Evolutionary conservation across 1,140 invertebrate genomes (phyloP), one percentile per base, ranked within the genome.

Genomic region (Cyrtorhinus lividipennis): DNA sequence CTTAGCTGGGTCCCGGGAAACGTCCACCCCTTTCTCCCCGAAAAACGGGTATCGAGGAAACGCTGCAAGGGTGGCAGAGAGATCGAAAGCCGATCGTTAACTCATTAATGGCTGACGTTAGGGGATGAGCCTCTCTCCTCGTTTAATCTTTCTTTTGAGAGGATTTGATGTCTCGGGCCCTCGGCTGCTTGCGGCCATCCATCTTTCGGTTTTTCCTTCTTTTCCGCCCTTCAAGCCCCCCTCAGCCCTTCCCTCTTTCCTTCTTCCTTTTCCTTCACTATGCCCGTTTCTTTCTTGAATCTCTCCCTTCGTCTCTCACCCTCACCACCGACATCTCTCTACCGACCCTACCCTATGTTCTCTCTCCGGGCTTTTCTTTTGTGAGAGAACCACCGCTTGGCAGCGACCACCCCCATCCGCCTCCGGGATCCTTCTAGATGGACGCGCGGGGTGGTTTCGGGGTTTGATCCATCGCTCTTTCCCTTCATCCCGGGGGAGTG

Each of bases 11-110:
- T n/a, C n/a, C n/a, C n/a, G n/a, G n/a, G n/a, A n/a, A n/a, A n/a
- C n/a, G n/a, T n/a, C n/a, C n/a, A n/a, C n/a, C n/a, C n/a, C n/a
- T n/a, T n/a, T n/a, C n/a, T n/a, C n/a, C n/a, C n/a, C n/a, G n/a
- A n/a, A n/a, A n/a, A n/a, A n/a, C n/a, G n/a, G n/a, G n/a, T n/a
- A n/a, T n/a, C n/a, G n/a, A n/a, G n/a, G n/a, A n/a, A n/a, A n/a
- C n/a, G n/a, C n/a, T n/a, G n/a, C n/a, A 44, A 44, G n/a, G 20
- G 58, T 24, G 23, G 26, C 22, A 20, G 26, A 10, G 27, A 23
- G 26, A 61, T 61, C 59, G 44, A 44, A 62, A 57, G 45, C 2
- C 62, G 62, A 62, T 62, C 62, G 62, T 62, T 62, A 62, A 62
- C 62, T 62, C 62, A 62, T 62, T 62, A 62, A 62, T 30, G 45